A percentile compares a stretch with the other conserved stretches of the same genome.
Conservation (phyloP, 2,888 invertebrate species). For the Mystacides longicornis region DNA sequence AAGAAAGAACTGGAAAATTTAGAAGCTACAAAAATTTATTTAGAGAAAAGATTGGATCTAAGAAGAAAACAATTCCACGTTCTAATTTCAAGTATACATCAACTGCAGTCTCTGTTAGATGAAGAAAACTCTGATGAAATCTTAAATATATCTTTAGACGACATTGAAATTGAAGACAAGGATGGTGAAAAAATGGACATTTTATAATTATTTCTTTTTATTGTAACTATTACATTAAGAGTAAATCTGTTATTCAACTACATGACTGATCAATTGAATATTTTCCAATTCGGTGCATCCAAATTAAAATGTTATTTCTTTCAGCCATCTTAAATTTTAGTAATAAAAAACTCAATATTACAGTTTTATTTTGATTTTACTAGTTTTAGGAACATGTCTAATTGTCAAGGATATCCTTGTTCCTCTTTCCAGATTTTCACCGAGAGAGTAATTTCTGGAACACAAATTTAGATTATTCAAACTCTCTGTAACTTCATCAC, state of each 20-base stretch:
- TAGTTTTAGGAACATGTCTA: constrained; percentile 85
- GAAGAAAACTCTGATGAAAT: constrained; percentile 56
- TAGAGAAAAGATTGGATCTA: constrained; percentile 71
- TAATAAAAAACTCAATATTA: constrained; percentile 26
- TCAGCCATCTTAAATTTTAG: too few relatives aligned
- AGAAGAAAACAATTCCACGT: constrained; percentile 87
- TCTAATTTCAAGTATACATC: constrained; percentile 78
- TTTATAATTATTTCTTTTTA: constrained; percentile 4
- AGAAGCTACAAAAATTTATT: constrained; percentile 60
- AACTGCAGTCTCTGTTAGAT: constrained; percentile 72
- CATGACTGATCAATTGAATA: too few relatives aligned
- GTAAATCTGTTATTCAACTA: too few relatives aligned
- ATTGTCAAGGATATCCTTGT: constrained; percentile 87
- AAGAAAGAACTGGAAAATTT: constrained; percentile 66
- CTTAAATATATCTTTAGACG: constrained; percentile 46
- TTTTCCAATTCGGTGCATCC: too few relatives aligned
- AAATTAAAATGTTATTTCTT: too few relatives aligned
- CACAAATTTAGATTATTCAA: constrained; percentile 61
- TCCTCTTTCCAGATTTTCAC: constrained; percentile 51
- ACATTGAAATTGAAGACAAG: constrained; percentile 28
- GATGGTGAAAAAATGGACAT: constrained; percentile 5
- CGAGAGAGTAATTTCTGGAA: constrained; percentile 46
- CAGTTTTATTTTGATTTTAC: constrained; percentile 63
- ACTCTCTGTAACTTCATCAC: constrained; percentile 55
- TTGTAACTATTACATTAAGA: background rate